Evolutionary conservation across 1,140 invertebrate genomes (phyloP), one percentile per base, ranked within the genome.

Genomic region (Venustaconcha ellipsiformis): DNA sequence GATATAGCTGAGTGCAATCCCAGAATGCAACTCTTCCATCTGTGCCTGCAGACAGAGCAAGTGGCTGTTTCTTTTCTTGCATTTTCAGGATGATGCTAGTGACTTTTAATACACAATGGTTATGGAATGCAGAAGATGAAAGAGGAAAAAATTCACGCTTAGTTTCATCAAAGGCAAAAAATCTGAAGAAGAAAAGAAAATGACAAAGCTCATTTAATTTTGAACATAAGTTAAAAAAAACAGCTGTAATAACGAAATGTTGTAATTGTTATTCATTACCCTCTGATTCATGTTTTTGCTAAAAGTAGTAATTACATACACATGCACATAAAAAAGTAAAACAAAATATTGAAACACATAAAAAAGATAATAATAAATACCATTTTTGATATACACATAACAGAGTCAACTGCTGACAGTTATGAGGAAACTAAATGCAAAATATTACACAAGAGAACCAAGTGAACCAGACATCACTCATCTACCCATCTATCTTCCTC

Each of bases 11-110:
- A 65, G 86, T 87, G 13, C 93, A 81, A 86, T 93, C 86, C 93
- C 94, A 95, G 80, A 95, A 92, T 60, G 92, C 90, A 18, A 94
- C 81, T 37, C 90, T 86, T 20, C 94, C 94, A 91, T 93, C 92
- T 2, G 94, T 94, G 14, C 92, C 92, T 85, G 93, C 92, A 0
- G 92, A 92, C 56, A 93, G 81, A 23, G 81, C 58, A 68, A 81
- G 63, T 15, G 68, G 67, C 55, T 17, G 75, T 18, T 64, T 48
- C 63, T 48, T 48, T n/a, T 73, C 20, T 37, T 55, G 23, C 6
- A 23, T 64, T 57, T 55, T 18, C 14, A 75, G 62, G 11, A 81
- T 68, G 48, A 84, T 69, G 57, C 83, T 71, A 26, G 62, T 57
- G n/a, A 86, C 83, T 70, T 85, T 84, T 14, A 90, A 81, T 18